Evolutionary conservation across 2,113 vertebrate species (phyloP).

Genomic region (Todiramphus chloris): DNA sequence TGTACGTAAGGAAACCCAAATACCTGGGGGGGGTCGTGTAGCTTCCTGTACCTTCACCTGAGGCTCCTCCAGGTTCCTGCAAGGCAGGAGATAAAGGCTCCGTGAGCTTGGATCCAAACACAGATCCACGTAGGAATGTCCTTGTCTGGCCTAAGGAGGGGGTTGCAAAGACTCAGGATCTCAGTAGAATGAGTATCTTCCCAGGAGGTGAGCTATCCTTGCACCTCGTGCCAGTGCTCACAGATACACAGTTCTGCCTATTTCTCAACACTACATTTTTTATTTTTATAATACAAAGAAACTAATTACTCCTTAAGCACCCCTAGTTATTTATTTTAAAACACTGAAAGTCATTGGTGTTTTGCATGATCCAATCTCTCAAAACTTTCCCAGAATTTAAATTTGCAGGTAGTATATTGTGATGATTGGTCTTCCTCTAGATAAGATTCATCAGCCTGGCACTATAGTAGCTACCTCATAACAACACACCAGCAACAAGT

Average conservation of each 20-base stretch:
- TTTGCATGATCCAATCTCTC: not conserved
- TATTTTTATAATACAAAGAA: not conserved
- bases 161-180: not conserved
- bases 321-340: not conserved
- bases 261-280: not conserved
- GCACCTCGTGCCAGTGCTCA: not conserved
- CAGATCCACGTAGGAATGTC: fast-evolving
- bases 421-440: not conserved
- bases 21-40: fast-evolving
- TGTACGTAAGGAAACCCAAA: slow-evolving; percentile 64
- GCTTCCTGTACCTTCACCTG: fast-evolving
- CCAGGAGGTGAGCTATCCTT: not conserved
- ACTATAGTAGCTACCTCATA: not conserved
- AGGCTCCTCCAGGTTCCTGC: not conserved
- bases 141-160: not conserved
- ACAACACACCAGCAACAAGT: not conserved
- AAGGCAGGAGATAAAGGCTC: not conserved
- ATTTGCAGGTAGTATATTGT: not conserved
- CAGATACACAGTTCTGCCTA: not conserved
- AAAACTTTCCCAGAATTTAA: not conserved
- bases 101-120: fast-evolving
- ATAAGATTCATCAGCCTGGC: not conserved
- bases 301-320: not conserved
- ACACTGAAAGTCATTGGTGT: no score
- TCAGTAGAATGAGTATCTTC: not conserved